Base-by-base conservation (phyloP, 2,888 invertebrate species). In the Eubasilissa splendida region DNA sequence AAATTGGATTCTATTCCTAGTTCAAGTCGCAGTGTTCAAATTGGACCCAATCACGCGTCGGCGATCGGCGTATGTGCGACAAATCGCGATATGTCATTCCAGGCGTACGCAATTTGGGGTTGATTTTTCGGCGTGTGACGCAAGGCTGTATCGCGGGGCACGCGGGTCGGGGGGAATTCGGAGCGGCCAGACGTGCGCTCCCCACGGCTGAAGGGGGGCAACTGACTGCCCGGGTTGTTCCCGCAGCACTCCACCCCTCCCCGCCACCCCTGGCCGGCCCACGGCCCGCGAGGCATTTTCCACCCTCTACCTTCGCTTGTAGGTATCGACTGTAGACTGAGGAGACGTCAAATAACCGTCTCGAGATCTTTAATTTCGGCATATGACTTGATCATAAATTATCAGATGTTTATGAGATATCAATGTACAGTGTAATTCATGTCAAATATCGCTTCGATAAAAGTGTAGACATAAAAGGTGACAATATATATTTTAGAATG, bases 211-310 rank as follows among this genome's bases (percentile, higher is more conserved):
- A 42, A 63, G 65, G 80, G 80, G 80, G 70, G 76, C 53, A 71
- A 80, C 80, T 80, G 71, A 71, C 76, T 76, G 80, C 71, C 80
- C 80, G 80, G 80, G 80, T 76, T 80, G 70, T 53, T 70, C 80
- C 80, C 80, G 66, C 80, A 76, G 59, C 70, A 11, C 75, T 59
- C 66, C 22, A 31, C 75, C 76, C 52, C 14, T 68, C 68, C 59
- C 73, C 70, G 53, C 76, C 76, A 33, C 42, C 52, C 11, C 66
- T 14, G 42, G 52, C 66, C 54, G 54, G 12, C 70, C 76, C 58
- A 33, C 31, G 31, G 14, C 54, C 66, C 56, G 73, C 68, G 22
- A 77, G 77, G 77, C 77, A 77, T 77, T 77, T 76, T 77, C 77
- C 77, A 50, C 68, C 68, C 77, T 53, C 63, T 68, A 42, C 68